Base-by-base conservation (phyloP, 1,140 invertebrate species). In the Campoletis sonorensis region DNA sequence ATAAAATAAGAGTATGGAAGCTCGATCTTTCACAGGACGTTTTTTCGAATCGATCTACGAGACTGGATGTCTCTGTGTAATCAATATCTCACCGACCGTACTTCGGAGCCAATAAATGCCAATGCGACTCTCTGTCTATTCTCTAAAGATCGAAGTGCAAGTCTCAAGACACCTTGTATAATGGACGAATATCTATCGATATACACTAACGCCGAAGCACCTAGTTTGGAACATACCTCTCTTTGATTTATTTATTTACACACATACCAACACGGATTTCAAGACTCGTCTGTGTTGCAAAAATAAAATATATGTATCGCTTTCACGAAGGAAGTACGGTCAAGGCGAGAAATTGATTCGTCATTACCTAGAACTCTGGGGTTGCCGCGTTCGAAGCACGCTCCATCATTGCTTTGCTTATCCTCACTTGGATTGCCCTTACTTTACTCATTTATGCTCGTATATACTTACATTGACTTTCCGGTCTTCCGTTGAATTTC, bases 291-390 rank as follows among this genome's bases (percentile, higher is more conserved):
- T 61, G 13, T 78, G 4, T 33, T 40, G 13, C 45, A 76, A 77
- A 67, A 13, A 68, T 77, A 64, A 68, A 73, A 71, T 51, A 18
- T 27, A 75, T 75, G 83, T 78, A 82, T 82, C 83, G 80, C 75
- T 72, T 27, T 75, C 72, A 16, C 72, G 81, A 75, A 83, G 79
- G 82, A 79, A 79, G 77, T 79, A 79, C 72, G 76, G 30, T 79
- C 30, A 45, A 13, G 21, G 49, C 80, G 82, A 87, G 86, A 89
- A 91, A 90, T 91, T 90, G 90, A 91, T 90, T 91, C 88, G 88
- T 89, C 87, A 89, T 90, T 89, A 89, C 82, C 79, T 37, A 83
- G 79, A 81, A 78, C 70, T 51, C 70, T 76, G 26, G 72, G 30
- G 51, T 61, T 81, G 49, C 79, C 75, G 73, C 79, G 79, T 64